Conservation (phyloP, 2,113 vertebrate genomes). For the Onychorhynchus coronatus region DNA sequence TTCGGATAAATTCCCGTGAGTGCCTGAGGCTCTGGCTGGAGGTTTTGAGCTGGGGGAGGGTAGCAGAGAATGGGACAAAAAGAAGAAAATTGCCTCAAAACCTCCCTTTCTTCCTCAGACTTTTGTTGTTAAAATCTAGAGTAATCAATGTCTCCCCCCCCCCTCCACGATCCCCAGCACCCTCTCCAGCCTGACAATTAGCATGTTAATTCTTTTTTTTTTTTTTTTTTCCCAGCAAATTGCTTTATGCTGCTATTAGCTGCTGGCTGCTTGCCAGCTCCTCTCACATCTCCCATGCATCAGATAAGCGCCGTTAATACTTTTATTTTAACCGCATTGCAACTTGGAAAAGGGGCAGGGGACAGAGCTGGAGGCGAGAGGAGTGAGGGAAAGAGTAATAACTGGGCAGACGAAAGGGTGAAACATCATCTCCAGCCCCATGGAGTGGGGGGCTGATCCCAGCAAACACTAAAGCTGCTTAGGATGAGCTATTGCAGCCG, state of each 20-base stretch:
- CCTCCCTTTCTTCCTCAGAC: not conserved
- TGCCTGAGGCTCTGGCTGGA: not conserved
- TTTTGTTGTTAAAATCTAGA: not conserved
- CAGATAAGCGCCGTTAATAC: not conserved
- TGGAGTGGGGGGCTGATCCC: not conserved
- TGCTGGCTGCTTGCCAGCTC: slow-evolving; percentile 52
- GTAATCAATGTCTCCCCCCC: not conserved
- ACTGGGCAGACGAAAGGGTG: not conserved
- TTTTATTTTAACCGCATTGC: not conserved
- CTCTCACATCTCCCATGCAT: not conserved
- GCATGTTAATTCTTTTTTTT: slow-evolving; percentile 36
- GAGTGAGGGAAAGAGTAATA: not conserved
- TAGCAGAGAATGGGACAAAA: not conserved
- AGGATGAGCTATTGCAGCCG: not conserved
- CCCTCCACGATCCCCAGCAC: not conserved
- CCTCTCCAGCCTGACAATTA: slow-evolving; percentile 61
- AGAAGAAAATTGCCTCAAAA: not conserved
- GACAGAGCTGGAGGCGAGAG: not conserved
- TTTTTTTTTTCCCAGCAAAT: not conserved
- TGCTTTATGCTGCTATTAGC: slow-evolving; percentile 62
- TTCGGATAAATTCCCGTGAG: not conserved
- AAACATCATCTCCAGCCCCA: not conserved
- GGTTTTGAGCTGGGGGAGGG: not conserved
- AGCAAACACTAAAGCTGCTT: not conserved
- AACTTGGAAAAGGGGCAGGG: not conserved